phyloP scores from a whole-genome alignment of 2,113 vertebrate species.

The Tenebrosternarchus preto region DNA sequence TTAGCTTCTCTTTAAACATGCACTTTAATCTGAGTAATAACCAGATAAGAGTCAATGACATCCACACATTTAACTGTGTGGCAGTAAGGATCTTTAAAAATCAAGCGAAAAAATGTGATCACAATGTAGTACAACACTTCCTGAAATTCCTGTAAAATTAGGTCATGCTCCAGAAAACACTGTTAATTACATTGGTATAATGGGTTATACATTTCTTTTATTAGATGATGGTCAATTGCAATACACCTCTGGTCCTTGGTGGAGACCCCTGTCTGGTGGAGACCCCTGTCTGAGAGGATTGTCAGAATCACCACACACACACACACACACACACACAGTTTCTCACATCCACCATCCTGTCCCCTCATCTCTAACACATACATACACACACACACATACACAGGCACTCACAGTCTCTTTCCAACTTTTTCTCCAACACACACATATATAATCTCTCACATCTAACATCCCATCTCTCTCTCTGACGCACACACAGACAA shows the following conservation, averaged over 20 bases:
- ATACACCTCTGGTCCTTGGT: too few relatives aligned
- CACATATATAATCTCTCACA: too few relatives aligned
- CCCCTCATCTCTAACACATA: too few relatives aligned
- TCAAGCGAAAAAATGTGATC: not conserved
- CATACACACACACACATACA: not conserved
- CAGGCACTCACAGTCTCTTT: too few relatives aligned
- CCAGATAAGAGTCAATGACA: not conserved
- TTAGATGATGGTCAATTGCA: not conserved
- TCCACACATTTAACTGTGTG: too few relatives aligned
- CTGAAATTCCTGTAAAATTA: slow-evolving; percentile 13
- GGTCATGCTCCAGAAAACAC: not conserved
- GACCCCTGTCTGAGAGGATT: too few relatives aligned
- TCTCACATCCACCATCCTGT: too few relatives aligned
- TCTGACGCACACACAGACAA: not conserved
- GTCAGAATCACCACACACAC: not conserved
- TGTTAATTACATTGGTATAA: not conserved
- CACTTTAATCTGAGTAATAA: not conserved
- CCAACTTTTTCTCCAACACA: too few relatives aligned
- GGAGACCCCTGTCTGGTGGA: too few relatives aligned
- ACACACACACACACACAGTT: slow-evolving; percentile 11
- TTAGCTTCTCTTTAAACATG: not conserved
- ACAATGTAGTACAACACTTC: too few relatives aligned
- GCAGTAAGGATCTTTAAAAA: not conserved
- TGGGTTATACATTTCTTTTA: slow-evolving; percentile 1
- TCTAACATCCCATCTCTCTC: too few relatives aligned